Evolutionary conservation across 2,797 vertebrate species (phyloP), one percentile per base, ranked within the genome.

Genomic region (Eutrigla gurnardus): DNA sequence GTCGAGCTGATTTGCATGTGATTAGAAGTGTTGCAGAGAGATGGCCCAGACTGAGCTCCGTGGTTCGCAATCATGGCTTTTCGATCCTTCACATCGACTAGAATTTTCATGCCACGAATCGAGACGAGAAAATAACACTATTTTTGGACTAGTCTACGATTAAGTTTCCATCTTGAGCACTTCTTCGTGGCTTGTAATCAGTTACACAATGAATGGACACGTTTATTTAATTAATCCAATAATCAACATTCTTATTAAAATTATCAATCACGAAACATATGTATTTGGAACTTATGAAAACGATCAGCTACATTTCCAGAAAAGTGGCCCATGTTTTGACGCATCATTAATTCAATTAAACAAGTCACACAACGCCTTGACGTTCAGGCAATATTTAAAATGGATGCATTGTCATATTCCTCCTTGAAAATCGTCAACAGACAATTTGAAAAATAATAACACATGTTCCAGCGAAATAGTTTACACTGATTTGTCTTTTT

Each of bases 1-100:
- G 43, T 43, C 42, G 45, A 65, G 37, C 5, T 53, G 49, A 64
- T 82, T 55, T 64, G 11, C 45, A 50, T 67, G 33, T n/a, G 50
- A 32, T 8, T 32, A n/a, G 45, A 52, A 8, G 63, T n/a, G 65
- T 70, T 57, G 69, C 72, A 14, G 6, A 63, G 35, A 45, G 12
- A 32, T 14, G 13, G 50, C 6, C 32, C 50, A 8, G 13, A 8
- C 12, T 11, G 8, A 45, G 2, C 12, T 54, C 5, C 33, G 25
- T 5, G 5, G 7, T 13, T 58, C n/a, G 50, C 17, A 57, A 18
- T 50, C 5, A 9, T 3, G n/a, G 25, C 14, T 58, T 52, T 17
- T 15, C 1, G 17, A 1, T 52, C 4, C 13, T 15, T n/a, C 8
- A 35, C 8, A 14, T 14, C 0, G 8, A 35, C 14, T 9, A 8